phyloP scores from a whole-genome alignment of 2,797 vertebrate species.

The Peromyscus melanophrys region DNA sequence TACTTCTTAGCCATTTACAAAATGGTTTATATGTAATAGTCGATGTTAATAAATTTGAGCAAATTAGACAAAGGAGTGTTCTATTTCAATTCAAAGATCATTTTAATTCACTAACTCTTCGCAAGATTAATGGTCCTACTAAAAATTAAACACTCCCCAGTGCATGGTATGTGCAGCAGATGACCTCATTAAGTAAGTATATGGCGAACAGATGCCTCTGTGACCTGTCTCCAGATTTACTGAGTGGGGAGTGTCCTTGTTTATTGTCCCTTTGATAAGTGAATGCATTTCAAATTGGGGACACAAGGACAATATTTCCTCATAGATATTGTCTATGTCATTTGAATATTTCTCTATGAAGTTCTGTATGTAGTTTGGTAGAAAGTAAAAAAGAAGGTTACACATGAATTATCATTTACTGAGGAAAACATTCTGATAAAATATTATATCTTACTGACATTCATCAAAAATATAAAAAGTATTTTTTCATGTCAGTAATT shows the following conservation, averaged over 20 bases:
- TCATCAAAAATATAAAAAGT: background rate
- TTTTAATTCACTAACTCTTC: constrained; percentile 78
- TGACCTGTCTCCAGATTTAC: constrained; percentile 82
- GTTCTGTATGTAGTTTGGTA: background rate
- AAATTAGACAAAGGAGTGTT: constrained; percentile 76
- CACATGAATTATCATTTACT: background rate
- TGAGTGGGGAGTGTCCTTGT: constrained; percentile 78
- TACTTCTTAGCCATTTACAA: constrained; percentile 42
- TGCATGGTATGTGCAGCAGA: constrained; percentile 75
- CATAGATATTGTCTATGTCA: background rate
- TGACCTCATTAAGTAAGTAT: constrained; percentile 84
- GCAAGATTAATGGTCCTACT: constrained; percentile 81
- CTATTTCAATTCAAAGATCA: constrained; percentile 77
- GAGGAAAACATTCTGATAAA: background rate
- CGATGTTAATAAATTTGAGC: constrained; percentile 70
- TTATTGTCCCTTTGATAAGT: constrained; percentile 68
- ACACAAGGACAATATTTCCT: constrained; percentile 60
- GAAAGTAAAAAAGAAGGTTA: constrained; percentile 31
- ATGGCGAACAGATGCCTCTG: constrained; percentile 80
- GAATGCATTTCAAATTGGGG: constrained; percentile 77
- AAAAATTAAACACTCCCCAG: constrained; percentile 80
- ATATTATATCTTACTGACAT: background rate
- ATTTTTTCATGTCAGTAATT: constrained; percentile 28
- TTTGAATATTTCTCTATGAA: background rate
- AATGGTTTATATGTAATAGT: constrained; percentile 49